These are phyloP conservation scores for Spatula versicolor DNA, from an alignment of 2,797 vertebrate genomes.

Conservation along the genomic window DNA sequence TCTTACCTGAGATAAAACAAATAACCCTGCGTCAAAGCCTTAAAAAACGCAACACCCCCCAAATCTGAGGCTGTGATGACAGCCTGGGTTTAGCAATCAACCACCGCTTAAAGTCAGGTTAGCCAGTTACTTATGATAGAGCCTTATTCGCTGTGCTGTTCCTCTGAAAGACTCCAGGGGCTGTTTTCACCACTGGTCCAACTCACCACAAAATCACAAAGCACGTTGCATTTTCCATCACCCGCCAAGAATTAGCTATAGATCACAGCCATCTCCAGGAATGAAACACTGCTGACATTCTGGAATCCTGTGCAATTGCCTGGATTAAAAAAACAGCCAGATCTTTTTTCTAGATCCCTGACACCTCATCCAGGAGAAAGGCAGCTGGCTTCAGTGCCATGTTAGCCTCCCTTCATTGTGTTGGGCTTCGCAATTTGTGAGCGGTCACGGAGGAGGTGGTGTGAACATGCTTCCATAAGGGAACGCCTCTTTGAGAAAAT, in stretches of 20 bases:
- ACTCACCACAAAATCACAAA: neutral
- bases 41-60: neutral
- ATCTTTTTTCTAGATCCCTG: neutral
- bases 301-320: neutral
- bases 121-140: fast-evolving
- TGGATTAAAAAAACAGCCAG: neutral
- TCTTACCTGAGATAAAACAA: neutral
- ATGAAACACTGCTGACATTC: neutral
- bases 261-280: neutral
- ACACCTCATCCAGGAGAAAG: neutral
- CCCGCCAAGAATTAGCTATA: neutral
- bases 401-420: neutral
- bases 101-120: neutral
- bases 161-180: fast-evolving
- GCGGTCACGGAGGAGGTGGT: neutral
- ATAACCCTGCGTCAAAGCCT: neutral
- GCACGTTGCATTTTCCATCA: neutral
- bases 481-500: neutral
- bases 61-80: neutral
- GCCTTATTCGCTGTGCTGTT: neutral
- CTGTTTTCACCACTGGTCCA: no score
- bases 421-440: neutral
- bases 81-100: neutral
- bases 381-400: neutral
- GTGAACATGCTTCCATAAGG: neutral